Conservation (phyloP, 2,888 invertebrate species). For the Agrochola lychnidis region DNA sequence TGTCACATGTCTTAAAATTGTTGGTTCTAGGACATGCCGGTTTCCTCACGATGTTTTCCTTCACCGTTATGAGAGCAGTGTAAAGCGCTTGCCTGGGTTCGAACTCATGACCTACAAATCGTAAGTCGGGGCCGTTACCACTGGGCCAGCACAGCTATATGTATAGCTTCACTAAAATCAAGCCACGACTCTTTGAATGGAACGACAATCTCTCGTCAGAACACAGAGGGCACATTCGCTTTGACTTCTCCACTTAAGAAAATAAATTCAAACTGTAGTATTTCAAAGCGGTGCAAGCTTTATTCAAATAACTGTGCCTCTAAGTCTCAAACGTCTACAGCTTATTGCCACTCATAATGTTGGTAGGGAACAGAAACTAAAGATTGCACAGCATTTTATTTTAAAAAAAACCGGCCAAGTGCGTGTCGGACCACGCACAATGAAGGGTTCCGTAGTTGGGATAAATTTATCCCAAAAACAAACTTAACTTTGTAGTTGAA, state of each 20-base stretch:
- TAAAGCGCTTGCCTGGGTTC: no score
- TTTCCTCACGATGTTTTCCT: no score
- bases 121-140: no score
- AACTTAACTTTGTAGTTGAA: no score
- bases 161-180: constrained; percentile 3
- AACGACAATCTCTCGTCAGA: neutral
- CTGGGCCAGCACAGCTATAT: no score
- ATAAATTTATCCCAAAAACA: no score
- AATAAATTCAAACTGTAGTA: constrained; percentile 4
- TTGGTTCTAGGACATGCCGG: no score
- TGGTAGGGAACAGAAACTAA: constrained; percentile 7
- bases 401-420: neutral
- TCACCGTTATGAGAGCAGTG: no score
- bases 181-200: neutral
- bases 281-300: constrained; percentile 26
- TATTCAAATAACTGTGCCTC: constrained; percentile 33
- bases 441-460: no score
- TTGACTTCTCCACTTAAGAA: neutral
- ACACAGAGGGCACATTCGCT: neutral
- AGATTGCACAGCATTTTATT: constrained; percentile 26
- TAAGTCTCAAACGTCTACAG: constrained; percentile 4
- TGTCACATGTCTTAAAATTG: no score
- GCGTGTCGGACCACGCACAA: no score
- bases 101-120: no score
- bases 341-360: constrained; percentile 27